A percentile compares a stretch with the other conserved stretches of the same genome.
phyloP scores from a whole-genome alignment of 2,113 vertebrate species.

The Tetrax tetrax region DNA sequence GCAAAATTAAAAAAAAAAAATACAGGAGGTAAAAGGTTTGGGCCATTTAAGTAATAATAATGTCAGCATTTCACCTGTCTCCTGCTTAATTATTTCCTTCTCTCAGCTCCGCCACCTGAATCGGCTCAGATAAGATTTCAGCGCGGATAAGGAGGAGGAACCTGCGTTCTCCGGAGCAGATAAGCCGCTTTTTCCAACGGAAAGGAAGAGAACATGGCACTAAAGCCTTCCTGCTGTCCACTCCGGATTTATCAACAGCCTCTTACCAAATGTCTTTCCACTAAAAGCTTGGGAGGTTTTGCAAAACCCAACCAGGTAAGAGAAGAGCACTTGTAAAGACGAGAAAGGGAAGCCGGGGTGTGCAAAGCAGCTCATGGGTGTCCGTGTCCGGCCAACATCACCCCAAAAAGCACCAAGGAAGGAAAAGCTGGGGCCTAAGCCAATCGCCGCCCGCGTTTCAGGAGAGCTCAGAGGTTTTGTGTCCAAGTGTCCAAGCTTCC shows the following conservation, averaged over 20 bases:
- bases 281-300: conserved; percentile 1
- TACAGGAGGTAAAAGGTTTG: conserved; percentile 48
- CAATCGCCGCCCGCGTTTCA: background rate
- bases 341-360: background rate
- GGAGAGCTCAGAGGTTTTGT: background rate
- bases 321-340: conserved; percentile 4
- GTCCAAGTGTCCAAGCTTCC: background rate
- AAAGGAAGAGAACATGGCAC: background rate
- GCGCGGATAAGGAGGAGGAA: conserved; percentile 42
- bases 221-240: background rate
- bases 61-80: conserved; percentile 66
- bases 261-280: background rate
- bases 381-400: accelerated
- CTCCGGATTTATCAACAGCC: conserved; percentile 9
- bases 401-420: background rate
- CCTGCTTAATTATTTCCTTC: conserved; percentile 71
- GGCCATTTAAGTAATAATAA: conserved; percentile 73
- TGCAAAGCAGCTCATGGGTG: background rate
- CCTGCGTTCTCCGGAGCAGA: conserved; percentile 30
- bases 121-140: conserved; percentile 72
- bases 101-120: conserved; percentile 62
- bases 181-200: background rate
- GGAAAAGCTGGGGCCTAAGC: background rate
- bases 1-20: background rate
- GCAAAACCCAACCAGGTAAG: background rate